These are phyloP conservation scores for Melinaea marsaeus DNA, from an alignment of 2,888 invertebrate genomes.

Conservation along the genomic window DNA sequence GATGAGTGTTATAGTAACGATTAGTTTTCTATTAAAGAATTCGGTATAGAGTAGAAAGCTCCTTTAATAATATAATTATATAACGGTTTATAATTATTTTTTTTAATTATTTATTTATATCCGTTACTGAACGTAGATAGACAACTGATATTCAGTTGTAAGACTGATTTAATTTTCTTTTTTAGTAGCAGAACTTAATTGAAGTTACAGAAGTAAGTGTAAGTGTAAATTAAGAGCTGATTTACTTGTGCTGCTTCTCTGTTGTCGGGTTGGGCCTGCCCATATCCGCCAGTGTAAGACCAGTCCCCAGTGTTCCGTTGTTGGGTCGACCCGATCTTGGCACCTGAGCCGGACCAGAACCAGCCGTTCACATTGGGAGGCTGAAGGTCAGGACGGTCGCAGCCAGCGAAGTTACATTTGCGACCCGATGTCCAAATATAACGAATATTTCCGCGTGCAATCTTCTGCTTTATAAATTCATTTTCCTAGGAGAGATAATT, in stretches of 20 bases:
- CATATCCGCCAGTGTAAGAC: constrained; percentile 92
- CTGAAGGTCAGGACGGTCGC: constrained; percentile 88
- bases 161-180: background rate
- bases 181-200: background rate
- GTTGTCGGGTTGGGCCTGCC: constrained; percentile 93
- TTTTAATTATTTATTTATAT: too few species aligned
- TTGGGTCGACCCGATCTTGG: constrained; percentile 92
- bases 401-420: constrained; percentile 95
- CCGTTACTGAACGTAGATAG: too few species aligned
- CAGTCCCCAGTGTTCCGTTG: constrained; percentile 94
- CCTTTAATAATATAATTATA: constrained; percentile 3
- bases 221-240: background rate
- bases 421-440: constrained; percentile 96
- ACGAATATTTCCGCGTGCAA: constrained; percentile 85
- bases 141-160: too few species aligned
- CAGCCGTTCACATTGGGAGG: constrained; percentile 92
- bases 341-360: constrained; percentile 97
- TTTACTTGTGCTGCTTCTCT: constrained; percentile 91
- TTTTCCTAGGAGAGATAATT: constrained; percentile 78
- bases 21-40: constrained; percentile 18
- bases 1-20: constrained; percentile 16
- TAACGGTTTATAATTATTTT: too few species aligned
- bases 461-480: constrained; percentile 92
- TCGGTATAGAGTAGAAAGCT: constrained; percentile 5
- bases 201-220: background rate